Evolutionary conservation across 1,140 invertebrate genomes (phyloP), one percentile per base, ranked within the genome.

Genomic region (Ceratitis capitata): DNA sequence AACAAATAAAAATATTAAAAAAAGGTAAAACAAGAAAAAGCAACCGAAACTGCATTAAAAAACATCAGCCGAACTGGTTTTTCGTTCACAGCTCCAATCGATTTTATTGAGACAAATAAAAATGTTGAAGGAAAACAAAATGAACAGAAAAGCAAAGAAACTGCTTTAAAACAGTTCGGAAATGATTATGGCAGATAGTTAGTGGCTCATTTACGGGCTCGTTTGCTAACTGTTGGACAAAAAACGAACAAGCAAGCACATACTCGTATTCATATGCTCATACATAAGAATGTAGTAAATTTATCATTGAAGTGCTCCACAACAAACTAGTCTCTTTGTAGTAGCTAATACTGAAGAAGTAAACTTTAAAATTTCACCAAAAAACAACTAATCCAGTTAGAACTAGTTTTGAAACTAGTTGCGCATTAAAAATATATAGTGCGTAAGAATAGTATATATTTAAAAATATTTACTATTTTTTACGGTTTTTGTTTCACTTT

Each of bases 91-190:
- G 69, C 10, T 78, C 23, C 69, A 9, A 45, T n/a, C 39, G 69
- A 78, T 45, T 78, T 78, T 78, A 78, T 47, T 78, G 69, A 78
- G 39, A 47, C 39, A 78, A 45, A 45, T 45, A 47, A 78, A 78
- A 45, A 64, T 64, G 51, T 45, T 14, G 39, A n/a, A 23, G 23
- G 23, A 26, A 78, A 47, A 61, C 29, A 45, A 78, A 78, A 23
- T 10, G 39, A 78, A 78, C 23, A 78, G 7, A 26, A 45, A 78
- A 26, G 35, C 32, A 78, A 78, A n/a, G 39, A 78, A 78, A 47
- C 42, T 23, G 69, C 9, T 42, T 26, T 5, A 19, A 42, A 47
- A 45, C 39, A 78, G 45, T 78, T 78, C 39, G 39, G 69, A 45
- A 45, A 78, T 78, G 39, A 47, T 78, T 23, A 45, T 78, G 39